phyloP scores from a whole-genome alignment of 2,113 vertebrate species.

The Pelodiscus sinensis region DNA sequence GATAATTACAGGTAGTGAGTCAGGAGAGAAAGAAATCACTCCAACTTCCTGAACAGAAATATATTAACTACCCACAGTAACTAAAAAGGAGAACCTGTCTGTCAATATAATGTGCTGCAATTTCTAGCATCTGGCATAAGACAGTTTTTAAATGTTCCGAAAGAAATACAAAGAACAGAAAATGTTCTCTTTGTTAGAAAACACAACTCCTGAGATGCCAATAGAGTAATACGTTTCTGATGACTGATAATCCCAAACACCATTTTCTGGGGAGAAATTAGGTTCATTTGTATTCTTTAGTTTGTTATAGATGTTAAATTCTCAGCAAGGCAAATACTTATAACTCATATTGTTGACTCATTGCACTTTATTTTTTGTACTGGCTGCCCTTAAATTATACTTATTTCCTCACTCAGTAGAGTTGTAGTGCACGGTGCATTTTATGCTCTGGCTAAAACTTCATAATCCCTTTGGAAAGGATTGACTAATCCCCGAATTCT shows the following conservation, averaged over 20 bases:
- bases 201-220: background rate
- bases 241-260: background rate
- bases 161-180: background rate
- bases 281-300: background rate
- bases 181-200: slow-evolving; percentile 9
- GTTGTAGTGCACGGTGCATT: background rate
- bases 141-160: background rate
- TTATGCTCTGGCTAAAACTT: background rate
- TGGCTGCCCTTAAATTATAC: background rate
- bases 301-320: background rate
- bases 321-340: background rate
- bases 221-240: background rate
- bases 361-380: background rate
- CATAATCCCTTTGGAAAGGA: background rate
- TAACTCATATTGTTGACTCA: background rate
- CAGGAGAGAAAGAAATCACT: slow-evolving; percentile 29
- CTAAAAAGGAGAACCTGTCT: background rate
- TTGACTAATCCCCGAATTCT: background rate
- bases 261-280: background rate
- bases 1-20: slow-evolving; percentile 42
- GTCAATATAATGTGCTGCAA: slow-evolving; percentile 48
- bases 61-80: background rate
- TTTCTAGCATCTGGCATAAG: slow-evolving; percentile 26
- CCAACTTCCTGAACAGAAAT: background rate
- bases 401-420: background rate